Base-by-base conservation (phyloP, 2,888 invertebrate genomes). In the Himalopsyche anomala region DNA sequence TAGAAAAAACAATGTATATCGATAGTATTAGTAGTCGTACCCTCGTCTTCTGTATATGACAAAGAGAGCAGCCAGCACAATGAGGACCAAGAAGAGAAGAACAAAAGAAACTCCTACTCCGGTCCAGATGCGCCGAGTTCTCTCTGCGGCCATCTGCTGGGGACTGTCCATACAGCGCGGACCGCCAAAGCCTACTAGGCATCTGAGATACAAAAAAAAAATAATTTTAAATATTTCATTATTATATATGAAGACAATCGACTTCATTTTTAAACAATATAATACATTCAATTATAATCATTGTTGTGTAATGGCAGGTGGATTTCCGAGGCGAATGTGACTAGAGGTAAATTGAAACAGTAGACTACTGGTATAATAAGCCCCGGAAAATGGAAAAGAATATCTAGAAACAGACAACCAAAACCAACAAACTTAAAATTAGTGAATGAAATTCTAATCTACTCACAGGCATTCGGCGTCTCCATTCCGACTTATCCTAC, bases 401-500 rank as follows among this genome's bases (percentile, higher is more conserved):
- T 45, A 11, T 45, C 45, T 45, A 45, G 8, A 45, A 11, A 40
- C 40, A 40, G 40, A 40, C 40, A 40, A 40, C 6, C 40, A 6
- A 40, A 6, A 6, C 40, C 40, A 6, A 40, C 40, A 6, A 28
- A 40, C 40, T 40, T 40, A 40, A 36, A 36, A 36, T 74, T 12
- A 19, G 62, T 6, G 28, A 6, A 19, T 28, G n/a, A 62, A 74
- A 28, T 38, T 19, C 0, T 36, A 45, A 69, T 84, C 0, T 54
- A 88, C 90, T 90, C 89, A 91, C 91, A 90, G 84, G 89, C 91
- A 91, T 87, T 92, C 91, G 45, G 91, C 87, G 79, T 89, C 88
- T n/a, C 89, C 90, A 85, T 92, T 91, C 8, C 90, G 90, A 87
- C 90, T 91, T 54, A 91, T 90, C 11, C 91, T 90, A 89, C 95